Percentiles rank a stretch among this genome's conserved stretches.
Conservation (phyloP, 2,888 invertebrate species). For the Bombylius discolor region DNA sequence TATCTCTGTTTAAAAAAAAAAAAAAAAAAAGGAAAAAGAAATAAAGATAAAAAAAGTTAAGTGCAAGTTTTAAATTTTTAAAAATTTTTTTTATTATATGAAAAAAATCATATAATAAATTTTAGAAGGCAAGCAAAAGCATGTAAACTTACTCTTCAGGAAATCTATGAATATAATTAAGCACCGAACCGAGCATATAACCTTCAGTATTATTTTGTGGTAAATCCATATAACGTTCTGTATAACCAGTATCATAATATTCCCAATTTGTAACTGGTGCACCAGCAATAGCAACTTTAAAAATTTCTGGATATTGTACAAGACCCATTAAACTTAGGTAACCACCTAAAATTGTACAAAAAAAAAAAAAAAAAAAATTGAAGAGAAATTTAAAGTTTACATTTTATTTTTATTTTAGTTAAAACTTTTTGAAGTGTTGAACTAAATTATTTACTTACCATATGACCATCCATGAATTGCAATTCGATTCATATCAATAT, state of each 20-base stretch:
- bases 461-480: slow-evolving; percentile 99
- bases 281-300: slow-evolving; percentile 91
- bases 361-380: too few relatives aligned
- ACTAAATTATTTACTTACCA: slow-evolving; percentile 41
- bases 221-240: slow-evolving; percentile 91
- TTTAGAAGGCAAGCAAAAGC: not conserved
- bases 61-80: too few relatives aligned
- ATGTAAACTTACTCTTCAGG: slow-evolving; percentile 70
- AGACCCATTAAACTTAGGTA: slow-evolving; percentile 92
- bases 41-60: not conserved
- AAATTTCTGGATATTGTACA: slow-evolving; percentile 81
- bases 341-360: slow-evolving; percentile 58
- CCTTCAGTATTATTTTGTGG: slow-evolving; percentile 63
- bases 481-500: slow-evolving; percentile 82
- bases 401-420: too few relatives aligned
- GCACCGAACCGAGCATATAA: slow-evolving; percentile 73
- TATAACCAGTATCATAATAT: slow-evolving; percentile 96
- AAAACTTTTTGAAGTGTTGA: too few relatives aligned
- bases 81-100: not conserved
- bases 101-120: not conserved
- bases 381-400: not conserved
- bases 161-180: slow-evolving; percentile 72
- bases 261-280: slow-evolving; percentile 97
- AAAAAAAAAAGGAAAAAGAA: slow-evolving; percentile 16
- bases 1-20: slow-evolving; percentile 45